Conservation (phyloP, 1,140 invertebrate genomes). For the Stratiolaelaps scimitus region DNA sequence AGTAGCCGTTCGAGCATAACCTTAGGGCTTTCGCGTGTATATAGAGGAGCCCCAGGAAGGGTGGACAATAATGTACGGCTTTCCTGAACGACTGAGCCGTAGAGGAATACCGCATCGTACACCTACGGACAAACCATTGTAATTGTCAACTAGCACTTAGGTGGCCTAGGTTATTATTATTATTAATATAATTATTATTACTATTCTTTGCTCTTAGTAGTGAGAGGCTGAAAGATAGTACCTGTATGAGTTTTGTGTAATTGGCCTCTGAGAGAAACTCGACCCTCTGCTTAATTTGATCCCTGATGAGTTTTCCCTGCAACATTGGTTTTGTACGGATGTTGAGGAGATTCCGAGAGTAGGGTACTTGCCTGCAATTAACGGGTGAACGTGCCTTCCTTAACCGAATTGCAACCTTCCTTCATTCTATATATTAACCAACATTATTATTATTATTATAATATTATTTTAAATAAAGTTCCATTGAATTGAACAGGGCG, state of each 20-base stretch:
- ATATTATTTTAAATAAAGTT: no score
- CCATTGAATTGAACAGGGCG: no score
- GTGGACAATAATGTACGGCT: background rate
- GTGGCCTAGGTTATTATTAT: no score
- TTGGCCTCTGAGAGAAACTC: conserved; percentile 18
- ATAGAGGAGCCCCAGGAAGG: no score
- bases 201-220: background rate
- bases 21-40: background rate
- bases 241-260: conserved; percentile 22
- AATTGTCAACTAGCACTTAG: background rate
- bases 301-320: conserved; percentile 2
- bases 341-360: conserved; percentile 14
- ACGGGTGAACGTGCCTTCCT: background rate
- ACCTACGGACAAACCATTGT: background rate
- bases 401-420: no score
- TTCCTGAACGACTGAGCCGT: conserved; percentile 4
- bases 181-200: no score
- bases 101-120: conserved; percentile 21
- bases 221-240: background rate
- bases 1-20: conserved; percentile 18
- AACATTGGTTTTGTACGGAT: conserved; percentile 19
- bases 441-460: no score
- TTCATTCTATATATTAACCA: no score
- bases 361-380: background rate
- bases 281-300: conserved; percentile 14